These are phyloP conservation scores for Eublepharis macularius DNA, from an alignment of 2,113 vertebrate species.

Conservation along the genomic window DNA sequence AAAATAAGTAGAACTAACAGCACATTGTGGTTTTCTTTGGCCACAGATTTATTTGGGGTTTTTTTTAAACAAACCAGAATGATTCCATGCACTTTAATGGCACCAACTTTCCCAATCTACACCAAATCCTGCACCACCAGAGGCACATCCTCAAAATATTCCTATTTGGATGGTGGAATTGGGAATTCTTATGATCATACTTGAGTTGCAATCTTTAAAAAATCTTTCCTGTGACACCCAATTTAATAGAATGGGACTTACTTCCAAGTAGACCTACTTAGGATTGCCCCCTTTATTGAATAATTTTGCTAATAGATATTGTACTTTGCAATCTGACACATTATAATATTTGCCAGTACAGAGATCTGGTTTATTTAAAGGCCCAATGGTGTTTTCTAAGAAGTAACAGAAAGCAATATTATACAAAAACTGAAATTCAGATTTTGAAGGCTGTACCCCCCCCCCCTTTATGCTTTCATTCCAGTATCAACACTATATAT, in stretches of 20 bases:
- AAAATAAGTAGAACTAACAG: conserved; percentile 16
- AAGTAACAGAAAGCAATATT: neutral
- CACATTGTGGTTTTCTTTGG: neutral
- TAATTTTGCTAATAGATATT: neutral
- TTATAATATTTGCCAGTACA: neutral
- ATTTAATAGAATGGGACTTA: too few relatives aligned
- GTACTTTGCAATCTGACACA: neutral
- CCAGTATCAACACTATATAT: neutral
- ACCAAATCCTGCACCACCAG: neutral
- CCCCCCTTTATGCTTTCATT: neutral
- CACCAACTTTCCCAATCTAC: neutral
- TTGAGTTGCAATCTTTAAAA: too few relatives aligned
- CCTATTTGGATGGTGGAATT: neutral
- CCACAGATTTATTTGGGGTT: conserved; percentile 11
- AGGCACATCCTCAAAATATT: neutral
- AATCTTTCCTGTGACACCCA: too few relatives aligned
- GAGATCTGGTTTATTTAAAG: neutral
- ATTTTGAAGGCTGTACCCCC: neutral
- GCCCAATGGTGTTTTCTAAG: neutral
- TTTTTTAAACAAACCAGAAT: conserved; percentile 13
- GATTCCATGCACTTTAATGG: neutral
- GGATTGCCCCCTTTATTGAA: neutral
- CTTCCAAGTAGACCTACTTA: too few relatives aligned
- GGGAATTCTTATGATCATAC: neutral
- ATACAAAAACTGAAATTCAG: neutral